Conservation (phyloP, 2,888 invertebrate species). For the Cantharis rustica region DNA sequence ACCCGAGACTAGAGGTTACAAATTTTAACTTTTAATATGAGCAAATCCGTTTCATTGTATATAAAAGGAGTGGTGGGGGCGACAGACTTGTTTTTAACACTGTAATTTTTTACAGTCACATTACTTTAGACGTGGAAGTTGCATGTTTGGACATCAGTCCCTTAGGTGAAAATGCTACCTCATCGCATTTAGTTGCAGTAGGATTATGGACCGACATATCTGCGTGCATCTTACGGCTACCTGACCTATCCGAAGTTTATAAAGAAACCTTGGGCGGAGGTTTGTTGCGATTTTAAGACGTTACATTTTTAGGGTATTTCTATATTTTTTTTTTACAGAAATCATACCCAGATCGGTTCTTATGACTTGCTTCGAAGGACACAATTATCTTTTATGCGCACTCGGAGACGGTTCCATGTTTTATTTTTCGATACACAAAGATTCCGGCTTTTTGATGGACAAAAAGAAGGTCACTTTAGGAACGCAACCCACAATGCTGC, state of each 20-base stretch:
- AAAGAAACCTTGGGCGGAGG: conserved; percentile 88
- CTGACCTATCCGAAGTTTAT: conserved; percentile 78
- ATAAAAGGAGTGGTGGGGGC: no score
- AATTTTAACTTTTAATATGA: no score
- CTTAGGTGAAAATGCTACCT: conserved; percentile 64
- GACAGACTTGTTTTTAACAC: no score
- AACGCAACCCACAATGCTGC: conserved; percentile 93
- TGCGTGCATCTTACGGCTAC: conserved; percentile 82
- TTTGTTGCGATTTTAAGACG: conserved; percentile 43
- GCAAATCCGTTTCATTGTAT: no score
- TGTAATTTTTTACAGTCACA: conserved; percentile 56
- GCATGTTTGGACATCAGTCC: conserved; percentile 95
- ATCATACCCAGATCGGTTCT: conserved; percentile 96
- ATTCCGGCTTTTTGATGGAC: conserved; percentile 76
- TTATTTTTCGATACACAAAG: conserved; percentile 86
- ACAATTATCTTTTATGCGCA: conserved; percentile 87
- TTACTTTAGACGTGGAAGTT: conserved; percentile 88
- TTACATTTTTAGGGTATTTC: no score
- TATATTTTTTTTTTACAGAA: conserved; percentile 62
- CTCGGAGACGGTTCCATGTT: conserved; percentile 98
- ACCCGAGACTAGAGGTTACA: no score
- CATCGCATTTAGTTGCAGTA: conserved; percentile 81
- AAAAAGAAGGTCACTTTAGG: conserved; percentile 96
- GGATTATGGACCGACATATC: conserved; percentile 98
- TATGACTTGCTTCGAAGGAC: conserved; percentile 92